Evolutionary conservation across 2,888 invertebrate genomes (phyloP), one percentile per base, ranked within the genome.

Genomic region (Tipula lateralis): DNA sequence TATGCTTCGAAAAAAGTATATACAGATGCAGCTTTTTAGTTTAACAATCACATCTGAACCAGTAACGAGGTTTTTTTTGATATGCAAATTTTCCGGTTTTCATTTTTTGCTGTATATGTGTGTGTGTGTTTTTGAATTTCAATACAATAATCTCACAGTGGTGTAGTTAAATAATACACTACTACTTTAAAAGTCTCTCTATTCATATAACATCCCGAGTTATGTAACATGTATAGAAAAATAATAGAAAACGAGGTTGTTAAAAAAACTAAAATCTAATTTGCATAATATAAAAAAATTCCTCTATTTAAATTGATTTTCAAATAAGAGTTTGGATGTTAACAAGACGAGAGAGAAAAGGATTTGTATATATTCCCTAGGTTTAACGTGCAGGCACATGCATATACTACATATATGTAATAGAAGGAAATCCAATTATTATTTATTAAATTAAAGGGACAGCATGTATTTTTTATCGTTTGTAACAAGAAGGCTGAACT

Each of bases 391-490:
- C 16, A 50, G 16, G 16, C 6, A 50, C 7, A 24, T n/a, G n/a
- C 66, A 66, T 24, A n/a, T n/a, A 50, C 66, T 2, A n/a, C 66
- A 66, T 24, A 24, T 9, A 66, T 24, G 19, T 16, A 6, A 16
- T 44, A 24, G 9, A 66, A 66, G 7, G 9, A 66, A 66, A 66
- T 66, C 66, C 66, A 66, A 66, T 66, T 66, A n/a, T n/a, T n/a
- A 66, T 66, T 66, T 24, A 66, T 66, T 66, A 24, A 66, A 24
- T 66, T 66, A 66, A 66, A 66, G 66, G 66, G 66, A 66, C 66
- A 66, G 66, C 24, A 66, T 24, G 66, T 9, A n/a, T 66, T 19
- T 66, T 12, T 16, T 44, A 9, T n/a, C 44, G 44, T n/a, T 44
- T n/a, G 16, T 66, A 66, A 66, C 66, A 66, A 66, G 66, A 9